Evolutionary conservation across 2,888 invertebrate species (phyloP).

Genomic region (Caenorhabditis becei): DNA sequence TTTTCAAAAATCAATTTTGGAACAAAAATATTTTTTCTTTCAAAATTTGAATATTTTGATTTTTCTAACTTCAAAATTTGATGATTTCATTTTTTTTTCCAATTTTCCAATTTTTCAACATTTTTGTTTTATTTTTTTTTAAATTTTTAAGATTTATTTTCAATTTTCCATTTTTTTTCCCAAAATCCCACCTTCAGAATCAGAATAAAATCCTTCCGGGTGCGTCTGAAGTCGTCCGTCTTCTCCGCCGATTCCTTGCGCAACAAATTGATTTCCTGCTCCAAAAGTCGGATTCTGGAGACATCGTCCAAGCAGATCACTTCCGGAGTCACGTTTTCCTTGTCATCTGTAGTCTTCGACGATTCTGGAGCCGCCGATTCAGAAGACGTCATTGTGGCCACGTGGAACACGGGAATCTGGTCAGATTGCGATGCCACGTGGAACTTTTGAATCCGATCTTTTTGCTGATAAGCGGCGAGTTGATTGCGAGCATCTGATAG

Average conservation of each 20-base stretch:
- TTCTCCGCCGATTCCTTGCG: conserved; percentile 27
- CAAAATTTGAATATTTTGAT: no score
- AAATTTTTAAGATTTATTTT: no score
- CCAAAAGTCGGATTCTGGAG: not conserved
- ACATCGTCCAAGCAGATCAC: conserved; percentile 28
- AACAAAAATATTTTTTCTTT: no score
- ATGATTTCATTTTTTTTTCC: no score
- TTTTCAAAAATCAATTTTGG: no score
- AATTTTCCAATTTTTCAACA: no score
- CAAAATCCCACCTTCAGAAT: no score
- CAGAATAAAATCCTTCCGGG: conserved; percentile 52
- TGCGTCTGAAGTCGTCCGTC: conserved; percentile 47
- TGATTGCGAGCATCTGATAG: not conserved
- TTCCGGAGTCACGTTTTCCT: conserved; percentile 49
- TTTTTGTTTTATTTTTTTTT: no score
- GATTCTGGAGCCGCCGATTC: not conserved
- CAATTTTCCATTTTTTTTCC: no score
- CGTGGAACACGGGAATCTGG: not conserved
- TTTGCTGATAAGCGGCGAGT: conserved; percentile 11
- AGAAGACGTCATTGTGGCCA: conserved; percentile 23
- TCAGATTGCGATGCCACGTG: conserved; percentile 19
- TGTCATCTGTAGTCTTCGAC: not conserved
- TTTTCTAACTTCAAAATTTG: no score
- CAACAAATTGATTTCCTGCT: conserved; percentile 8
- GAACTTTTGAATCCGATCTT: not conserved